phyloP scores from a whole-genome alignment of 1,140 invertebrate genomes.

The Hylaeus anthracinus region DNA sequence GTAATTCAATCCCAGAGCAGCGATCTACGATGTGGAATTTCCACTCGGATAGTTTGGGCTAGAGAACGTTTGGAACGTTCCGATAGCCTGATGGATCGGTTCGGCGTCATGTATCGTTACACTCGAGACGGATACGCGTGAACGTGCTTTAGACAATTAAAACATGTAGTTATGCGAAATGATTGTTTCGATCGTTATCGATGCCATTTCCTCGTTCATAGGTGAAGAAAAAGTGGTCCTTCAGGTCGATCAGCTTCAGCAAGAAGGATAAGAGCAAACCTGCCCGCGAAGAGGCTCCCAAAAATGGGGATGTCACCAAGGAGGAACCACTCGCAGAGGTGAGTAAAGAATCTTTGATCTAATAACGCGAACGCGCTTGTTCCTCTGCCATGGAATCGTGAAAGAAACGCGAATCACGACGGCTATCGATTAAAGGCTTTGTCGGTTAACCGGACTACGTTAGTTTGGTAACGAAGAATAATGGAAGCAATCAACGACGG shows the following conservation, averaged over 20 bases:
- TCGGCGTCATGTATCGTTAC: no score
- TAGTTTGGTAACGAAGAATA: slow-evolving; percentile 2
- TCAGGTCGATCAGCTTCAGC: slow-evolving; percentile 91
- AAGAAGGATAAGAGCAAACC: slow-evolving; percentile 92
- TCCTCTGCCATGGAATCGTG: background rate
- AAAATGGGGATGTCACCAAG: slow-evolving; percentile 79
- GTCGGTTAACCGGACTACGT: no score
- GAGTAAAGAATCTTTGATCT: slow-evolving; percentile 57
- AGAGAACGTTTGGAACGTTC: no score
- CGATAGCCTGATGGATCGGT: no score
- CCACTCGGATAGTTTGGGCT: no score
- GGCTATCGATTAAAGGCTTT: background rate
- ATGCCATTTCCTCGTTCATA: slow-evolving; percentile 69
- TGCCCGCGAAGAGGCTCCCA: slow-evolving; percentile 77
- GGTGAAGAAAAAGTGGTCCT: slow-evolving; percentile 92
- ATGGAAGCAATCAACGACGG: background rate
- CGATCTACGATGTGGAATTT: no score
- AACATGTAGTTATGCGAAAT: background rate
- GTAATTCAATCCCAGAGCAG: background rate
- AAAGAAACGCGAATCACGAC: background rate
- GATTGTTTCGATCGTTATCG: slow-evolving; percentile 49
- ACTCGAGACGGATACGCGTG: no score
- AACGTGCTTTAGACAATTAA: slow-evolving; percentile 2
- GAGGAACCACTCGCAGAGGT: slow-evolving; percentile 80
- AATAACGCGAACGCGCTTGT: background rate